These are phyloP conservation scores for Plecturocebus donacophilus DNA, from an alignment of 2,113 vertebrate species.

Conservation along the genomic window DNA sequence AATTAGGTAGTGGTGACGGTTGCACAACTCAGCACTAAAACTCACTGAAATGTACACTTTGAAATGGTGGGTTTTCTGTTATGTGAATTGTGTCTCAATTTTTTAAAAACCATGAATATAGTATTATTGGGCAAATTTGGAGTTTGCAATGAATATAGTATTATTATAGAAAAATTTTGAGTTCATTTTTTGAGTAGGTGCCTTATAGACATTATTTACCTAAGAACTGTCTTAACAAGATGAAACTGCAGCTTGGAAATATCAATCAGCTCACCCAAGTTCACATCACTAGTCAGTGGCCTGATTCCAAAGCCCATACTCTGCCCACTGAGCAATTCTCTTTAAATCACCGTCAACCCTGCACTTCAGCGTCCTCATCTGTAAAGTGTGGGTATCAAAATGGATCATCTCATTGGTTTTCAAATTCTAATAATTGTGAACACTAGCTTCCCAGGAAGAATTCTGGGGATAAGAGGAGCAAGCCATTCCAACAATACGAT, in stretches of 20 bases:
- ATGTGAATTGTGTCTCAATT: background rate
- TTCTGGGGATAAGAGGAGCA: background rate
- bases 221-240: background rate
- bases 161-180: background rate
- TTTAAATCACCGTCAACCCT: background rate
- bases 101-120: background rate
- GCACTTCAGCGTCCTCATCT: background rate
- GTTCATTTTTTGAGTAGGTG: background rate
- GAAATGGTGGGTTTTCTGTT: background rate
- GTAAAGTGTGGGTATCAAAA: background rate
- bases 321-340: background rate
- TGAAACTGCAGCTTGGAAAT: background rate
- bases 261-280: background rate
- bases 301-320: background rate
- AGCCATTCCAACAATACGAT: background rate
- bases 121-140: background rate
- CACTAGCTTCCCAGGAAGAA: background rate
- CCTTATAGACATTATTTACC: background rate
- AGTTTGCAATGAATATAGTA: background rate
- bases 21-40: background rate
- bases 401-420: background rate
- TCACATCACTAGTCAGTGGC: background rate
- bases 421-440: background rate
- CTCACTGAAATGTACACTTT: background rate
- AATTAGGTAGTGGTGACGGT: background rate